Evolutionary conservation across 1,140 invertebrate species (phyloP), one percentile per base, ranked within the genome.

Genomic region (Leptopilina clavipes): DNA sequence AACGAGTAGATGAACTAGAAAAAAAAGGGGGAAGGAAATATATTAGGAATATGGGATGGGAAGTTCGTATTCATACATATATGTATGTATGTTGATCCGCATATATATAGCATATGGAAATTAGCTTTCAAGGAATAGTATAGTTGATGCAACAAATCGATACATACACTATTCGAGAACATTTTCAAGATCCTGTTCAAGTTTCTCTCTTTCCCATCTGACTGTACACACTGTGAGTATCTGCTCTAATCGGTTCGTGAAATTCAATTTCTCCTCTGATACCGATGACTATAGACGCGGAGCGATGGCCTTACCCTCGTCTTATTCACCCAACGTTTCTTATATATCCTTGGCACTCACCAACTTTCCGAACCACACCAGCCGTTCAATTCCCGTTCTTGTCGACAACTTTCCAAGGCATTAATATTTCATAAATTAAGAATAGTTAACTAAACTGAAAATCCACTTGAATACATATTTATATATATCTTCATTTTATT

Each of bases 401-500:
- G 59, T 43, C 70, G 70, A 18, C 70, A 71, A 78, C 77, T 77
- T 81, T 74, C 70, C 74, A 78, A 74, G 52, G 74, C 72, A 76
- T 76, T 74, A 81, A 78, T 78, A 78, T 78, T 76, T 54, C 52
- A 76, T 76, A 75, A 72, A 76, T 78, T 78, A 76, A 78, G 79
- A 78, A 81, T 76, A 45, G 74, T 81, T 81, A 78, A 81, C 78
- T 81, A 72, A 75, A 76, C 76, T 2, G 25, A 31, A 31, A 31
- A 31, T 31, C 5, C 25, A 31, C 1, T 31, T 31, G 25, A 31
- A 1, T 31, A 5, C 5, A 2, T 31, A 1, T 31, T 31, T 31
- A 2, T 31, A 5, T 1, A 2, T 31, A 31, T 31, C 5, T 31
- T 31, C 25, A 31, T 31, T 31, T 31, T 31, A 2, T 31, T 1